Conservation (phyloP, 92 coral and sea anemone species). For the Heteractis magnifica region DNA sequence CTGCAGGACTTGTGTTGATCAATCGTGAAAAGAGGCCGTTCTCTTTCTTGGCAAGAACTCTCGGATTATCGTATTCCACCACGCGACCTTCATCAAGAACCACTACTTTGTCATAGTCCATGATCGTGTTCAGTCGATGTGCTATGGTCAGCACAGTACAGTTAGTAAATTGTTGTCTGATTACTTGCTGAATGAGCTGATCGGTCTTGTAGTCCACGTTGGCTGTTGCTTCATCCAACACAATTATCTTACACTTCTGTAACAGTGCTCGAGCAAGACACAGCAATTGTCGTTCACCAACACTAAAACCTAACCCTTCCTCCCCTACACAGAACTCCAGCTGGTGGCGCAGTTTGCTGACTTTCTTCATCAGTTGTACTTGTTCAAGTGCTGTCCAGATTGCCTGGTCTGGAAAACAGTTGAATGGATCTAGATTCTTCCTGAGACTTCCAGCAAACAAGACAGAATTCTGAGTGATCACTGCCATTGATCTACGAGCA, state of each 20-base stretch:
- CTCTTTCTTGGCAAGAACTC: neutral
- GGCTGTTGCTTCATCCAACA: neutral
- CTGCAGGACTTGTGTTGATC: neutral
- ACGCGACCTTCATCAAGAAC: slow-evolving; percentile 4
- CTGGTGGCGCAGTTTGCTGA: neutral
- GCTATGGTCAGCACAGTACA: slow-evolving; percentile 12
- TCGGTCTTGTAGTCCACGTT: slow-evolving; percentile 15
- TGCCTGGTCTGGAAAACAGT: neutral
- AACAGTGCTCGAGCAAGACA: too few relatives aligned
- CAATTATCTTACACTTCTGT: neutral
- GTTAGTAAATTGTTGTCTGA: slow-evolving; percentile 1
- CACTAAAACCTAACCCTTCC: too few relatives aligned
- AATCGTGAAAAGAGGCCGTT: slow-evolving; percentile 2
- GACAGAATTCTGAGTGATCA: too few relatives aligned
- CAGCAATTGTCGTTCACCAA: too few relatives aligned
- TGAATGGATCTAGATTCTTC: too few relatives aligned
- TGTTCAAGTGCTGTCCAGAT: neutral
- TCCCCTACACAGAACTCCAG: neutral
- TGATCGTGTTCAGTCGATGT: slow-evolving; percentile 12
- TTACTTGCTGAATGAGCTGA: neutral
- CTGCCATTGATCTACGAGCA: neutral
- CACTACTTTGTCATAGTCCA: slow-evolving; percentile 17
- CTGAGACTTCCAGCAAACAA: too few relatives aligned
- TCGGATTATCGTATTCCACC: neutral
- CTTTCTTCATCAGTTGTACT: too few relatives aligned